Conservation (phyloP, 1,140 invertebrate species). For the Drosophila yakuba region DNA sequence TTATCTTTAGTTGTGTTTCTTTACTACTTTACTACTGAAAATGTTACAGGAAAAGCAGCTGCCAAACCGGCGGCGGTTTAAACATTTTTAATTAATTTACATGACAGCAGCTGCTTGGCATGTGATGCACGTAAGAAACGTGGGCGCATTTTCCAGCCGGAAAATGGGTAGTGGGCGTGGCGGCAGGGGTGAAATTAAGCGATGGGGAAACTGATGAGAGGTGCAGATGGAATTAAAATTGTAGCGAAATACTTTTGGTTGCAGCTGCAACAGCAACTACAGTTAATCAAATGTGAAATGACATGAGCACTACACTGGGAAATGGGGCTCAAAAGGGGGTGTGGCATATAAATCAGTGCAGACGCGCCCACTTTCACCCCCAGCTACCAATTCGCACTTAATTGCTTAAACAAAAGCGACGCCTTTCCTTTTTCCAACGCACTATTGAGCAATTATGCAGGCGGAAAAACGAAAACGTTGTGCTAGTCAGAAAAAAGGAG, state of each 20-base stretch:
- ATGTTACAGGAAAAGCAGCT: slow-evolving; percentile 39
- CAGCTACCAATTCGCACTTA: slow-evolving; percentile 41
- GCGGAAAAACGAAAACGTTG: slow-evolving; percentile 26
- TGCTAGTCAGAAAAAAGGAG: neutral
- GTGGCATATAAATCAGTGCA: slow-evolving; percentile 61
- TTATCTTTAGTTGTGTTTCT: slow-evolving; percentile 9
- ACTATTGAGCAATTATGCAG: slow-evolving; percentile 77
- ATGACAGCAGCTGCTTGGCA: slow-evolving; percentile 71
- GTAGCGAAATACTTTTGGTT: slow-evolving; percentile 64
- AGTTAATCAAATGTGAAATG: slow-evolving; percentile 77
- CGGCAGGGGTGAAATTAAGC: slow-evolving; percentile 28
- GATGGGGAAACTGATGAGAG: neutral
- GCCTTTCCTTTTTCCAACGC: slow-evolving; percentile 22
- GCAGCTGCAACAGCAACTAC: slow-evolving; percentile 56
- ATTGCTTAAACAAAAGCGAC: slow-evolving; percentile 74
- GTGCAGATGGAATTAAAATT: slow-evolving; percentile 66
- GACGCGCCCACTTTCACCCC: slow-evolving; percentile 6
- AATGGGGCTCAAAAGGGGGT: neutral
- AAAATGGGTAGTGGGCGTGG: slow-evolving; percentile 1
- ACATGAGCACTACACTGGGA: slow-evolving; percentile 33
- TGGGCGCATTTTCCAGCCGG: slow-evolving; percentile 10
- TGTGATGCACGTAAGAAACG: slow-evolving; percentile 69
- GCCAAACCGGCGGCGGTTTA: slow-evolving; percentile 57
- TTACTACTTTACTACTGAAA: neutral
- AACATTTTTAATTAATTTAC: slow-evolving; percentile 78